Percentiles rank a stretch among this genome's conserved stretches.
phyloP scores from a whole-genome alignment of 2,797 vertebrate genomes.

The Bradypodion pumilum region DNA sequence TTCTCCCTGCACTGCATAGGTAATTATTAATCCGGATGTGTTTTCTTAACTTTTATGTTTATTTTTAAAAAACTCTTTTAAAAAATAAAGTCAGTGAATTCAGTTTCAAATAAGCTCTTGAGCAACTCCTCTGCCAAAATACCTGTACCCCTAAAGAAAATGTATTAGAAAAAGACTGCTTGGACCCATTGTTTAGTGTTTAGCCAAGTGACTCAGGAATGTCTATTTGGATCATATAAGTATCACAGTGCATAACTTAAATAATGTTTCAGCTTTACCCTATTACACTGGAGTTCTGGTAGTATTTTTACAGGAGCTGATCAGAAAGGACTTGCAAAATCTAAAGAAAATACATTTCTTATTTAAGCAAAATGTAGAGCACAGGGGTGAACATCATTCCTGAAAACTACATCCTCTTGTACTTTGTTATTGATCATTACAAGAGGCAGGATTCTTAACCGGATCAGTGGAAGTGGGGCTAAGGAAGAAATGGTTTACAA shows the following conservation, averaged over 20 bases:
- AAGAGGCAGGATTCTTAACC: neutral
- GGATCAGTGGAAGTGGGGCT: neutral
- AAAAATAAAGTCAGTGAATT: constrained; percentile 20
- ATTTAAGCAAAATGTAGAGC: constrained; percentile 1
- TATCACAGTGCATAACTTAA: constrained; percentile 40
- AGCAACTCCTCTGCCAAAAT: constrained; percentile 43
- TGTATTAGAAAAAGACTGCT: constrained; percentile 21
- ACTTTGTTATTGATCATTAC: neutral
- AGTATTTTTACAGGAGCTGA: constrained; percentile 33
- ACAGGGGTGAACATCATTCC: neutral
- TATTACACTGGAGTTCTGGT: constrained; percentile 37
- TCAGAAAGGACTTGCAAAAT: constrained; percentile 9
- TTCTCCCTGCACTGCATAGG: constrained; percentile 37
- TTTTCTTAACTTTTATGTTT: constrained; percentile 54
- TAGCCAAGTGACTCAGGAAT: constrained; percentile 35
- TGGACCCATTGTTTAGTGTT: neutral
- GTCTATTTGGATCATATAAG: constrained; percentile 29
- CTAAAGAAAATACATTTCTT: constrained; percentile 4
- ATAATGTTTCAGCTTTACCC: constrained; percentile 48
- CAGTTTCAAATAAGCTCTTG: constrained; percentile 47
- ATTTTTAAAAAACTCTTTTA: constrained; percentile 48
- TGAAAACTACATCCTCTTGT: neutral
- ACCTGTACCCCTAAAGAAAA: neutral
- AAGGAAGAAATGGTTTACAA: neutral
- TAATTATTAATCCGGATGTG: constrained; percentile 55